These are phyloP conservation scores for Metallyticus violacea DNA, from an alignment of 2,888 invertebrate genomes.

Conservation along the genomic window DNA sequence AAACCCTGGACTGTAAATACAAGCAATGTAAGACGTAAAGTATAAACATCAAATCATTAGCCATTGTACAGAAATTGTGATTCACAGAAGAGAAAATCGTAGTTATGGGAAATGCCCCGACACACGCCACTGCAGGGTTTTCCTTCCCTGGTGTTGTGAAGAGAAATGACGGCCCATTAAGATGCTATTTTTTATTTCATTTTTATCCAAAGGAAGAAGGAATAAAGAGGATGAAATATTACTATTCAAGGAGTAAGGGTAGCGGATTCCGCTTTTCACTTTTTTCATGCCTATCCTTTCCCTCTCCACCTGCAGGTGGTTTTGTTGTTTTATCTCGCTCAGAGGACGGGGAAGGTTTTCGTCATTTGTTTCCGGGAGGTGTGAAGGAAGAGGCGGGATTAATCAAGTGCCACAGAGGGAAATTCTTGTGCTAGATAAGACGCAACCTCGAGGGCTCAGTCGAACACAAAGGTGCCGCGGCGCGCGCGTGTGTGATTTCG, in stretches of 20 bases:
- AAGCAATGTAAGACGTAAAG: too few relatives aligned
- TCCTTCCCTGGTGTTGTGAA: background rate
- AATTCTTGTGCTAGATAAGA: background rate
- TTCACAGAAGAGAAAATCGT: too few relatives aligned
- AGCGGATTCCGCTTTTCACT: background rate
- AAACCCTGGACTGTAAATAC: too few relatives aligned
- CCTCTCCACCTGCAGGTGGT: background rate
- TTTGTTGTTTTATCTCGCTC: background rate
- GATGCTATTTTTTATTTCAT: slow-evolving; percentile 20
- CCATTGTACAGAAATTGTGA: too few relatives aligned
- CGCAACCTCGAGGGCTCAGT: background rate
- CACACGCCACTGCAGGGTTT: background rate
- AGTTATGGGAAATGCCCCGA: too few relatives aligned
- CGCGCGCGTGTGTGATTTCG: background rate
- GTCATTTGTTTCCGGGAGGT: background rate
- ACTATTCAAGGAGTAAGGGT: background rate
- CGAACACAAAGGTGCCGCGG: background rate
- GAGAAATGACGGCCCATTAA: slow-evolving; percentile 29
- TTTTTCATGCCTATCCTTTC: background rate
- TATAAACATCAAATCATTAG: too few relatives aligned
- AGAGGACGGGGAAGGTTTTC: too few relatives aligned
- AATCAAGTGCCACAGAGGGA: background rate
- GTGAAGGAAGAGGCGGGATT: background rate
- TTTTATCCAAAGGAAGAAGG: background rate
- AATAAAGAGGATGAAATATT: background rate